These are phyloP conservation scores for Porites divaricata DNA, from an alignment of 92 coral and sea anemone genomes.

Conservation along the genomic window DNA sequence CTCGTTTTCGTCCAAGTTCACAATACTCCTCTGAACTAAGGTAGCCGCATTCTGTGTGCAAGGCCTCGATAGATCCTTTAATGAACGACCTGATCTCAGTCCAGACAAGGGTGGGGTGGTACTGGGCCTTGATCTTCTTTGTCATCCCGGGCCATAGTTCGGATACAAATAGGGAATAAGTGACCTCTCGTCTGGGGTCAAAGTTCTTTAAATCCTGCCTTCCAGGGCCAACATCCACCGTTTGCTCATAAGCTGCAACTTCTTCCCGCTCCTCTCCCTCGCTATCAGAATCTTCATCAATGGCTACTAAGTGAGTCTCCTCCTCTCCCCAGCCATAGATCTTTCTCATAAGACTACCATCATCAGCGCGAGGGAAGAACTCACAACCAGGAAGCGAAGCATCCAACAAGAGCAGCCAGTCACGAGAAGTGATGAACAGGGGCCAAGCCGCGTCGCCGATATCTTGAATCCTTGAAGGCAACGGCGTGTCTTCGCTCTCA, in stretches of 20 bases:
- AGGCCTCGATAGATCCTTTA: slow-evolving; percentile 94
- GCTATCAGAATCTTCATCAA: slow-evolving; percentile 75
- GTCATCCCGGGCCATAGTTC: slow-evolving; percentile 92
- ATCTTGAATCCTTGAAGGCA: slow-evolving; percentile 71
- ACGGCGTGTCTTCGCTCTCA: slow-evolving; percentile 56
- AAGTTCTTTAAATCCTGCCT: slow-evolving; percentile 41
- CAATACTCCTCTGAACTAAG: slow-evolving; percentile 78
- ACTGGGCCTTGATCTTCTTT: slow-evolving; percentile 69
- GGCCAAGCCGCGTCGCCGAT: slow-evolving; percentile 93
- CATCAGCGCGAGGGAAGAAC: slow-evolving; percentile 83
- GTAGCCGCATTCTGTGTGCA: slow-evolving; percentile 70
- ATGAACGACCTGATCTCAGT: slow-evolving; percentile 98
- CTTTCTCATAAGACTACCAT: slow-evolving; percentile 82
- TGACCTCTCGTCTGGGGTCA: slow-evolving; percentile 89
- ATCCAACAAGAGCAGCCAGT: slow-evolving; percentile 90
- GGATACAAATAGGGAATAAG: slow-evolving; percentile 81
- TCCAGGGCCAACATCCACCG: slow-evolving; percentile 14
- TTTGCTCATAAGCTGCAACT: slow-evolving; percentile 29
- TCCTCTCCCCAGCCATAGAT: slow-evolving; percentile 98
- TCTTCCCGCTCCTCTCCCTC: slow-evolving; percentile 71
- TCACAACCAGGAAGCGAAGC: slow-evolving; percentile 85
- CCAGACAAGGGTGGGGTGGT: slow-evolving; percentile 97
- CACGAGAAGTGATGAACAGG: slow-evolving; percentile 84
- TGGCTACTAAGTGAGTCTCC: slow-evolving; percentile 76
- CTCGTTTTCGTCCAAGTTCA: slow-evolving; percentile 88